These are phyloP conservation scores for Boulengeromyrus knoepffleri DNA, from an alignment of 2,113 vertebrate genomes.

Conservation along the genomic window DNA sequence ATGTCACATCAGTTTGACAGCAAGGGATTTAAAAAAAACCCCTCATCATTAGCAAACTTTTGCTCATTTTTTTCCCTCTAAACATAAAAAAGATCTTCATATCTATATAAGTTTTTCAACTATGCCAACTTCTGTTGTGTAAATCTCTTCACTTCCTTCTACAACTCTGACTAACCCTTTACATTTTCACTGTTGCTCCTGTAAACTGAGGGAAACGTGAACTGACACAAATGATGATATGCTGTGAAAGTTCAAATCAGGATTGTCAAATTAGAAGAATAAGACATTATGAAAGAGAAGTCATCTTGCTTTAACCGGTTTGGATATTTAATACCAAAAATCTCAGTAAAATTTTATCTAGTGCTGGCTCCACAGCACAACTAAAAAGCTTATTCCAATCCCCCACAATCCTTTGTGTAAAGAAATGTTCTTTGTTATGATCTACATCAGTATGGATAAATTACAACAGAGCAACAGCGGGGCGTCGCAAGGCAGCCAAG, in stretches of 20 bases:
- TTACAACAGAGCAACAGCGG: not conserved
- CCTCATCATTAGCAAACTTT: slow-evolving; percentile 63
- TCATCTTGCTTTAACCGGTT: not conserved
- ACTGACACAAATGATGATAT: not conserved
- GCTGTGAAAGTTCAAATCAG: not conserved
- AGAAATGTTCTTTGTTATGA: not conserved
- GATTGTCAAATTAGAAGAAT: not conserved
- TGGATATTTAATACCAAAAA: not conserved
- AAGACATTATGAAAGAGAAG: not conserved
- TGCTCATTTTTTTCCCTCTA: slow-evolving; percentile 47
- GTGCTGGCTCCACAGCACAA: not conserved
- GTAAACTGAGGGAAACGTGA: not conserved
- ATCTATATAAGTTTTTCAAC: slow-evolving; percentile 42
- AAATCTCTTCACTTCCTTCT: not conserved
- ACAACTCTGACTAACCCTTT: not conserved
- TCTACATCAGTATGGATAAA: not conserved
- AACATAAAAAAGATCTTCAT: slow-evolving; percentile 42
- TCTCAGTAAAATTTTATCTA: not conserved
- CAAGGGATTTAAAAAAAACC: slow-evolving; percentile 55
- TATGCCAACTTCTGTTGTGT: not conserved
- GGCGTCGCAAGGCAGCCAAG: not conserved
- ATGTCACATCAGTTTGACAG: slow-evolving; percentile 69
- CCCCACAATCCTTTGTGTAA: not conserved
- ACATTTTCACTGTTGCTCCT: too few relatives aligned
- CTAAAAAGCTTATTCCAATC: not conserved